Evolutionary conservation across 2,113 vertebrate genomes (phyloP).

Genomic region (Recurvirostra avosetta): DNA sequence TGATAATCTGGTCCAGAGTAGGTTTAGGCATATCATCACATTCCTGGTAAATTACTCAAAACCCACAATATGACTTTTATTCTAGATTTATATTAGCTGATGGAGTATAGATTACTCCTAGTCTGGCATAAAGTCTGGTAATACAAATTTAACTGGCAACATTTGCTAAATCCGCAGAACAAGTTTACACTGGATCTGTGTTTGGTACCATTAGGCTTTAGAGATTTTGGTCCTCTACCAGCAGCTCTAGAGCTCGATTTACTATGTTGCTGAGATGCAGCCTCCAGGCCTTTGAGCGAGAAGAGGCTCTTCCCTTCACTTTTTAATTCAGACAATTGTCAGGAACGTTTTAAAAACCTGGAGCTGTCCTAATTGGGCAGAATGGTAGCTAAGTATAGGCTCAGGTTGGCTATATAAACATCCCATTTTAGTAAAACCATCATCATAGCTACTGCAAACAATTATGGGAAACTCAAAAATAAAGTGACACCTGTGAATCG

Average conservation of each 20-base stretch:
- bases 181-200: constrained; percentile 14
- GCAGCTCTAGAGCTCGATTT: background rate
- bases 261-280: background rate
- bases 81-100: background rate
- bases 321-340: background rate
- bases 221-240: background rate
- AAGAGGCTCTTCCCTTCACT: background rate
- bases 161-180: background rate
- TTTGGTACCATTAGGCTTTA: background rate
- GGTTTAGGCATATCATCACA: background rate
- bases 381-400: background rate
- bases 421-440: background rate
- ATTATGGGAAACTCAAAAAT: background rate
- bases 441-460: background rate
- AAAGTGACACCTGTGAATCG: background rate
- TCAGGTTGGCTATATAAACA: background rate
- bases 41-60: background rate
- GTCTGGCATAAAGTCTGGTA: background rate
- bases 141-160: background rate
- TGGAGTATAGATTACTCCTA: background rate
- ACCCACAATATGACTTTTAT: background rate
- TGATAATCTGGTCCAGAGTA: background rate
- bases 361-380: background rate
- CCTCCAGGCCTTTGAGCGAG: background rate
- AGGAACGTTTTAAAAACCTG: background rate